A percentile compares a stretch with the other conserved stretches of the same genome.
Evolutionary conservation across 2,888 invertebrate species (phyloP).

Genomic region (Epinotia nisella): DNA sequence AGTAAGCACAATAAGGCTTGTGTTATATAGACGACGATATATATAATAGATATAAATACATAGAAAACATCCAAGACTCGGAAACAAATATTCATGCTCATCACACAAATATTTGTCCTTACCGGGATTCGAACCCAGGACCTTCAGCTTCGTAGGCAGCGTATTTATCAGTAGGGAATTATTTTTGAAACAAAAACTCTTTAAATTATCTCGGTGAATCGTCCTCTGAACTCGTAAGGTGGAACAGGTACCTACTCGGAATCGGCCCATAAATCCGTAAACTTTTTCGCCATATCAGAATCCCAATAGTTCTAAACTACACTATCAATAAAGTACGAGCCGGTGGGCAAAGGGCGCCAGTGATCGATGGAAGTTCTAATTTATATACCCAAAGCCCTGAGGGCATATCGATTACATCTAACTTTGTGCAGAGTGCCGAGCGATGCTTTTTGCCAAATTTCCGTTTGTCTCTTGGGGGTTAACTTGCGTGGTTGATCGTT

Average conservation of each 20-base stretch:
- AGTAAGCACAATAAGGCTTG: too few species aligned
- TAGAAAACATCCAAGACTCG: too few species aligned
- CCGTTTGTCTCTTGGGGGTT: slow-evolving; percentile 66
- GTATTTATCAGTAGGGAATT: background rate
- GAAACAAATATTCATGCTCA: too few species aligned
- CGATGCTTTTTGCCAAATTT: slow-evolving; percentile 76
- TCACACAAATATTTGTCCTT: too few species aligned
- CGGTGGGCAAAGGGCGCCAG: slow-evolving; percentile 81
- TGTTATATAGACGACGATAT: too few species aligned
- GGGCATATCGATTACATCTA: slow-evolving; percentile 83
- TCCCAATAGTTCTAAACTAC: slow-evolving; percentile 51
- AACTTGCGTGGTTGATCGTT: slow-evolving; percentile 49
- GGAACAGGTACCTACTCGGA: background rate
- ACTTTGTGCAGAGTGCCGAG: slow-evolving; percentile 66
- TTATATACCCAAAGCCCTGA: slow-evolving; percentile 83
- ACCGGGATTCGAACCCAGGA: too few species aligned
- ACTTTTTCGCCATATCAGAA: slow-evolving; percentile 42
- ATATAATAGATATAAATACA: too few species aligned
- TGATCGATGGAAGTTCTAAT: slow-evolving; percentile 84
- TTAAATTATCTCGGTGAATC: background rate
- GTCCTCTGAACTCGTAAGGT: background rate
- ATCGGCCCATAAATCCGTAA: slow-evolving; percentile 31
- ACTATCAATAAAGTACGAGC: slow-evolving; percentile 81
- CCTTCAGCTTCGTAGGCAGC: too few species aligned
- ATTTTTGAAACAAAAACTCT: background rate